Evolutionary conservation across 2,113 vertebrate species (phyloP).

Genomic region (Pagrus major): DNA sequence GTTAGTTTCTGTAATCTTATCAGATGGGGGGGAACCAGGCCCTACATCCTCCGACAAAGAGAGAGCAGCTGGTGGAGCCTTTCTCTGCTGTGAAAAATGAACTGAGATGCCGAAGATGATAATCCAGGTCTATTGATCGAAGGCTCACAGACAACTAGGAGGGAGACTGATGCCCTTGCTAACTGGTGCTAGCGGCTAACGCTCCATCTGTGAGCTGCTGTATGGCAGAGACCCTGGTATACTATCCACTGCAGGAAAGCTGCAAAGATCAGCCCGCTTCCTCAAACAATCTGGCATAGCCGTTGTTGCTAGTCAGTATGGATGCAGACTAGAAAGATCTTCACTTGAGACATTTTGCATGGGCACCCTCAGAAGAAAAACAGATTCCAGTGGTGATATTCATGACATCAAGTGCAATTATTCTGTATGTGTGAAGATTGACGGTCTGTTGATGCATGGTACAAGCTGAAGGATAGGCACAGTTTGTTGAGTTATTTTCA

Average conservation of each 20-base stretch:
- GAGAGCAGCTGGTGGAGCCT: conserved; percentile 55
- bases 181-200: conserved; percentile 54
- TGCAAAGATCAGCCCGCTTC: not conserved
- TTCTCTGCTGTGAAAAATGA: conserved; percentile 65
- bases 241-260: not conserved
- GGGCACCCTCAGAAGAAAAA: not conserved
- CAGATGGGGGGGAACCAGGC: conserved; percentile 43
- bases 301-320: not conserved
- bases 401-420: not conserved
- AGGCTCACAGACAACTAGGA: conserved; percentile 38
- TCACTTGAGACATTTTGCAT: not conserved
- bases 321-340: not conserved
- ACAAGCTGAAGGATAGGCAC: not conserved
- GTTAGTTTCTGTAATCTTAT: conserved; percentile 56
- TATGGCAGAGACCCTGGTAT: not conserved
- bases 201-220: conserved; percentile 35
- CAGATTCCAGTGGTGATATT: not conserved
- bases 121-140: conserved; percentile 66
- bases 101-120: conserved; percentile 64
- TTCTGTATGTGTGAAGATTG: not conserved
- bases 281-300: not conserved
- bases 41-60: conserved; percentile 63
- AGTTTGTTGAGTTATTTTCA: not conserved
- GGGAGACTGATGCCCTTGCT: conserved; percentile 54
- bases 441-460: not conserved